Percentiles rank a stretch among this genome's conserved stretches.
Evolutionary conservation across 1,140 invertebrate genomes (phyloP).

Genomic region (Potamilus streckersoni): DNA sequence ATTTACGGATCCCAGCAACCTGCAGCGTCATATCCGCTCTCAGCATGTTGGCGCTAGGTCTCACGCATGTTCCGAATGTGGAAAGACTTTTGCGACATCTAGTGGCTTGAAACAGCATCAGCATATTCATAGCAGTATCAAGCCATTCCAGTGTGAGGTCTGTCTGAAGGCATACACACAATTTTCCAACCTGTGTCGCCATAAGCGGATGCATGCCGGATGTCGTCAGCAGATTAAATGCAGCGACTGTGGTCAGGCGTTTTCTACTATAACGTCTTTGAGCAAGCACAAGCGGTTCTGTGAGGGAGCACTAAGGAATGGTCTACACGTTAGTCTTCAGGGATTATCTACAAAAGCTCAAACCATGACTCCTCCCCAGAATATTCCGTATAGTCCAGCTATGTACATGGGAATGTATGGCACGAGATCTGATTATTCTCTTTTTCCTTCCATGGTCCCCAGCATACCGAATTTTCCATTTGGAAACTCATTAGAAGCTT

Average conservation of each 20-base stretch:
- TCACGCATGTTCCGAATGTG: slow-evolving; percentile 97
- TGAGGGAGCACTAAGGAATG: slow-evolving; percentile 68
- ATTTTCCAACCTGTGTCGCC: slow-evolving; percentile 99
- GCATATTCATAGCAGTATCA: slow-evolving; percentile 98
- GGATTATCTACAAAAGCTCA: background rate
- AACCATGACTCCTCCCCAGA: background rate
- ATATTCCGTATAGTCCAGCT: slow-evolving; percentile 42
- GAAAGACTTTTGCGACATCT: slow-evolving; percentile 97
- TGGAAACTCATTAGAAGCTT: background rate
- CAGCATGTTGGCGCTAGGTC: slow-evolving; percentile 92
- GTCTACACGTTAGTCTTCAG: slow-evolving; percentile 48
- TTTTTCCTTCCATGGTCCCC: slow-evolving; percentile 47
- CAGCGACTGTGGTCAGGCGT: slow-evolving; percentile 90
- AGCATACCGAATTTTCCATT: background rate
- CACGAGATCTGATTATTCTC: slow-evolving; percentile 58
- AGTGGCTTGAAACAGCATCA: slow-evolving; percentile 99
- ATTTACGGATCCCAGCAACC: slow-evolving; percentile 95
- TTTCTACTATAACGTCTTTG: slow-evolving; percentile 84
- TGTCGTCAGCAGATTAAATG: slow-evolving; percentile 76
- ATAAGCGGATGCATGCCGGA: slow-evolving; percentile 98
- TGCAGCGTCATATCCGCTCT: slow-evolving; percentile 94
- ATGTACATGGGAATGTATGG: slow-evolving; percentile 55
- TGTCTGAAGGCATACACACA: slow-evolving; percentile 95
- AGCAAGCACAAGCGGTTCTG: slow-evolving; percentile 75
- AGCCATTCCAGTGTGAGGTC: slow-evolving; percentile 87